Conservation (phyloP, 2,888 invertebrate species). For the Hydroisotoma schaefferi region DNA sequence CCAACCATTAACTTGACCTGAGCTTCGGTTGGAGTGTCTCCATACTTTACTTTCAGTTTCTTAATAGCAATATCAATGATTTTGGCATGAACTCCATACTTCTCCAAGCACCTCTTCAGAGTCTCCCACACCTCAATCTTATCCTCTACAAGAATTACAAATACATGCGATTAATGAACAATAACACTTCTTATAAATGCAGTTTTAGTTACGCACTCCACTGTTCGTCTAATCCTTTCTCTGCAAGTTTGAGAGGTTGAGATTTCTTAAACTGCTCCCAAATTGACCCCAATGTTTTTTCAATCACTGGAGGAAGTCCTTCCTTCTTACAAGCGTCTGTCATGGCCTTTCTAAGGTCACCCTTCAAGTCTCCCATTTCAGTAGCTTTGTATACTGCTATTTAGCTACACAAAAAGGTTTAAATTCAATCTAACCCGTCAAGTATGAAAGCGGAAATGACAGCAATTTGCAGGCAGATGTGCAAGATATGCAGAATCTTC, state of each 20-base stretch:
- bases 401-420: too few relatives aligned
- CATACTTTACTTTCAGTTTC: constrained; percentile 23
- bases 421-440: too few relatives aligned
- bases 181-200: background rate
- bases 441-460: too few relatives aligned
- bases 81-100: constrained; percentile 21
- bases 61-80: constrained; percentile 19
- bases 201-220: constrained; percentile 19
- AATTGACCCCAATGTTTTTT: constrained; percentile 25
- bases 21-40: constrained; percentile 21
- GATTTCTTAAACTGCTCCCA: constrained; percentile 30
- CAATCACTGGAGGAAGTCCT: constrained; percentile 27
- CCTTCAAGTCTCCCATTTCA: constrained; percentile 24
- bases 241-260: constrained; percentile 22
- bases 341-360: constrained; percentile 24
- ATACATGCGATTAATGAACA: background rate
- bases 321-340: constrained; percentile 23
- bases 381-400: too few relatives aligned
- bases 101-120: constrained; percentile 16
- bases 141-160: constrained; percentile 18
- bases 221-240: constrained; percentile 21
- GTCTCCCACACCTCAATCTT: constrained; percentile 20
- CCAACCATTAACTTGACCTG: constrained; percentile 18
- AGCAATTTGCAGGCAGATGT: too few relatives aligned
- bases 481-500: too few relatives aligned